Conservation (phyloP, 2,888 invertebrate genomes). For the Cosmia trapezina region DNA sequence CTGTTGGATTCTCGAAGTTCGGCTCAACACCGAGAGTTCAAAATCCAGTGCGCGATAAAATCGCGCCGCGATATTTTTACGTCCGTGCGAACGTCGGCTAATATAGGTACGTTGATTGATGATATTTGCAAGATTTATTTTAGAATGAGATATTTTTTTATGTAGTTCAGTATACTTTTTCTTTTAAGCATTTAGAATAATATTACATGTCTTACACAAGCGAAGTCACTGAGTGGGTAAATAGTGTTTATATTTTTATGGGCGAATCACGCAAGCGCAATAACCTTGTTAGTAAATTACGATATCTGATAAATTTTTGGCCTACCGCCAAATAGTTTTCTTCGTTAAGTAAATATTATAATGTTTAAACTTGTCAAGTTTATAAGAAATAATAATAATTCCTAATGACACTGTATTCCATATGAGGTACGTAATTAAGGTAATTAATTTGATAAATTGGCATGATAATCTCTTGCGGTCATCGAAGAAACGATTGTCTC, state of each 20-base stretch:
- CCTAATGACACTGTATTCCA: constrained; percentile 11
- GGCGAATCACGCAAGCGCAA: constrained; percentile 71
- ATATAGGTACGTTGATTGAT: too few species aligned
- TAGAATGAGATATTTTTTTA: too few species aligned
- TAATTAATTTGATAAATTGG: constrained; percentile 36
- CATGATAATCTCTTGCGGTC: constrained; percentile 27
- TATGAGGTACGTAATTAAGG: constrained; percentile 19
- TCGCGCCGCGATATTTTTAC: too few species aligned
- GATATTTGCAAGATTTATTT: constrained; percentile 9
- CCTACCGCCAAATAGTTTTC: constrained; percentile 46
- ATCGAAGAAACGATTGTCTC: background rate
- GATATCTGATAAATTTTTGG: constrained; percentile 67
- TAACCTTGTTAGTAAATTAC: constrained; percentile 68
- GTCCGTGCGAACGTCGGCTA: too few species aligned
- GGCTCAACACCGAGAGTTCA: too few species aligned
- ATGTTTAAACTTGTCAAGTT: constrained; percentile 26
- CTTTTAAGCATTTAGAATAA: too few species aligned
- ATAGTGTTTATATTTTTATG: constrained; percentile 61
- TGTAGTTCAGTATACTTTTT: too few species aligned
- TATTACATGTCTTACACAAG: constrained; percentile 53
- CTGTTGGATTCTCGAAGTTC: too few species aligned
- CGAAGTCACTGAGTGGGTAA: constrained; percentile 46
- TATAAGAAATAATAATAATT: background rate
- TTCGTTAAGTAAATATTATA: constrained; percentile 38
- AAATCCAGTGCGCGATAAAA: too few species aligned